These are phyloP conservation scores for Heliconius congener DNA, from an alignment of 1,140 invertebrate genomes.

Conservation along the genomic window DNA sequence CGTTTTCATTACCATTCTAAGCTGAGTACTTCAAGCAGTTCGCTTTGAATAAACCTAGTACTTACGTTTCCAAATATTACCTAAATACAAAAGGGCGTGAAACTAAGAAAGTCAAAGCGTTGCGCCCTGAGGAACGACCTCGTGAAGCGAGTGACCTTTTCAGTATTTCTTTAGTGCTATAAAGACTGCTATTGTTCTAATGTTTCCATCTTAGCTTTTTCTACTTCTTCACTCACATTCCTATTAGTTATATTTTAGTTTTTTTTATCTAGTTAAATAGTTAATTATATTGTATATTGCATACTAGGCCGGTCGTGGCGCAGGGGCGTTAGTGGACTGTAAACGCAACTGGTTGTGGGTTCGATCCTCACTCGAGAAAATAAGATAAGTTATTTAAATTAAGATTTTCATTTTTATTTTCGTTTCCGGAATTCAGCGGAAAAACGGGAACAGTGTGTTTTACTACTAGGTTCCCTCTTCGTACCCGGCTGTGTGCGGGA, in stretches of 20 bases:
- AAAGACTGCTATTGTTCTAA: slow-evolving; percentile 51
- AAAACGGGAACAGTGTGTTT: no score
- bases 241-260: background rate
- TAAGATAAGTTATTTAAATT: no score
- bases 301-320: background rate
- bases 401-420: no score
- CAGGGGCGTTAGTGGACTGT: no score
- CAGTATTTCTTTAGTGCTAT: slow-evolving; percentile 41
- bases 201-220: slow-evolving; percentile 43
- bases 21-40: background rate
- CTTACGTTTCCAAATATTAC: slow-evolving; percentile 26
- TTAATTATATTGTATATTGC: background rate
- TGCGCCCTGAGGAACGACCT: slow-evolving; percentile 16
- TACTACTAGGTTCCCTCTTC: no score
- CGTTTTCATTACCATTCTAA: slow-evolving; percentile 1
- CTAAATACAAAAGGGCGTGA: slow-evolving; percentile 21
- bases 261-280: background rate
- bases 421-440: no score
- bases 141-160: slow-evolving; percentile 43
- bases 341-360: no score
- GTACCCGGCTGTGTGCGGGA: no score
- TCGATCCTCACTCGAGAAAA: no score
- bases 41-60: background rate
- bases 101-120: slow-evolving; percentile 26
- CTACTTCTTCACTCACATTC: background rate